Conservation (phyloP, 2,888 invertebrate species). For the Bimastos eiseni region DNA sequence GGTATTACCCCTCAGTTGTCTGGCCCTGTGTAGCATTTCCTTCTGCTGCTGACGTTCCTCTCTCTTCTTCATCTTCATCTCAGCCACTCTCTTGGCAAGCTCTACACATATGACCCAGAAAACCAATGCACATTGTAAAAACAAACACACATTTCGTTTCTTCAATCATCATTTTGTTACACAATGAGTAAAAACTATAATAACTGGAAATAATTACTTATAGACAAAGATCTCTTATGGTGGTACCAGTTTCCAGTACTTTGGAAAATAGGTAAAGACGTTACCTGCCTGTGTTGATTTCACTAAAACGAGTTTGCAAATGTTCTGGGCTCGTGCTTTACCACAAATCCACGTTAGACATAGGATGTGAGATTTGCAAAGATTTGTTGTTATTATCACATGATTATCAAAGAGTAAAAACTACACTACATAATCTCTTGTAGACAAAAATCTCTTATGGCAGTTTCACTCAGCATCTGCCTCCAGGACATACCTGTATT, state of each 20-base stretch:
- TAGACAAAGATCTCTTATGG: too few species aligned
- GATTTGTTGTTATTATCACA: too few species aligned
- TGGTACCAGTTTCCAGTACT: too few species aligned
- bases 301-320: too few species aligned
- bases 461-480: background rate
- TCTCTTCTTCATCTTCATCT: conserved; percentile 67
- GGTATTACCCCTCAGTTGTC: conserved; percentile 61
- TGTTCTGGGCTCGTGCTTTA: too few species aligned
- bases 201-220: too few species aligned
- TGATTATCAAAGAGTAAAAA: background rate
- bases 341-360: too few species aligned
- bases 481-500: background rate
- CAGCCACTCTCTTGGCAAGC: conserved; percentile 73
- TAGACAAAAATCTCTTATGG: background rate
- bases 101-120: conserved; percentile 47
- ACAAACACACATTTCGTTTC: background rate
- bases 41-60: conserved; percentile 70
- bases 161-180: background rate
- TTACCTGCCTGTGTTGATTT: too few species aligned
- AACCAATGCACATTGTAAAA: background rate
- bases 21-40: conserved; percentile 75
- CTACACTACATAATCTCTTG: background rate
- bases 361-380: too few species aligned
- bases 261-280: too few species aligned
- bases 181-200: too few species aligned